phyloP scores from a whole-genome alignment of 2,888 invertebrate genomes.

The Himalopsyche tibetana region DNA sequence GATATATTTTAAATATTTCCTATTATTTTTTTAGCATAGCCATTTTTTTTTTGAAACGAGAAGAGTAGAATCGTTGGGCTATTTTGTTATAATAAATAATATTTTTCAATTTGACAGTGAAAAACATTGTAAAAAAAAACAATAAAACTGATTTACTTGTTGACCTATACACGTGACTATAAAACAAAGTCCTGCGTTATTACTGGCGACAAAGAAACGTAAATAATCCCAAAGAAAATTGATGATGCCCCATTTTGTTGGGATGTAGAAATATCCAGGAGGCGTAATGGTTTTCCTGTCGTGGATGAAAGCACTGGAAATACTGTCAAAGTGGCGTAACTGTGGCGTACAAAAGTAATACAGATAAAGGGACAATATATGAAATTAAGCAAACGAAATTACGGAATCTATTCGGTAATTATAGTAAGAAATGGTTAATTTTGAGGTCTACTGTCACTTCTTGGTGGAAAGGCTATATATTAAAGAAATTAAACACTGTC shows the following conservation, averaged over 20 bases:
- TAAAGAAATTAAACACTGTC: no score
- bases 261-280: constrained; percentile 12
- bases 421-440: no score
- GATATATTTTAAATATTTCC: no score
- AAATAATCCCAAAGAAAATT: constrained; percentile 15
- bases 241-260: background rate
- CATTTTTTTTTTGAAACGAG: no score
- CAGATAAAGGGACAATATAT: no score
- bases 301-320: constrained; percentile 14
- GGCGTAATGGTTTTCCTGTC: constrained; percentile 33
- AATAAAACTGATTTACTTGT: constrained; percentile 38
- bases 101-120: background rate
- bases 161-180: constrained; percentile 12
- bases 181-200: constrained; percentile 9
- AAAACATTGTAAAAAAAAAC: background rate
- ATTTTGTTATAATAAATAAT: background rate
- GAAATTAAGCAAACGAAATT: no score
- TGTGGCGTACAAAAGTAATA: no score
- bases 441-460: no score
- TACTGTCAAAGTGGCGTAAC: constrained; percentile 2
- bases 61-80: background rate
- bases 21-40: no score
- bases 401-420: no score
- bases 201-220: constrained; percentile 13
- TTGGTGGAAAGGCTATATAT: no score